These are phyloP conservation scores for Centropyge bicolor DNA, from an alignment of 2,797 vertebrate species.

Conservation along the genomic window DNA sequence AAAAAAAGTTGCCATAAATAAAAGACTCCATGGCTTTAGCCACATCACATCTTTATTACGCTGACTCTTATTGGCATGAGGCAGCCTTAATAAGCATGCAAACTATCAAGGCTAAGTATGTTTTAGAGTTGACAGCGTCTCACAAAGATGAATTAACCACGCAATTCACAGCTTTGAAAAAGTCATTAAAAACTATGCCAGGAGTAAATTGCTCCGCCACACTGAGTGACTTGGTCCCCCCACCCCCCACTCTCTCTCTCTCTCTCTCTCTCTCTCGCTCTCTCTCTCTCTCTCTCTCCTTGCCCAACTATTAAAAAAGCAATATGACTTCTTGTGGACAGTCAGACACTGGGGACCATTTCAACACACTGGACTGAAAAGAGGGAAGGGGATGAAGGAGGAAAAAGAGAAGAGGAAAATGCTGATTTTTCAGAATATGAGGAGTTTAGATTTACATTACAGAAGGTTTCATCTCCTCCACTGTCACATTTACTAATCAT, in stretches of 20 bases:
- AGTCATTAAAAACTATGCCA: constrained; percentile 71
- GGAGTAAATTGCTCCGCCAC: constrained; percentile 71
- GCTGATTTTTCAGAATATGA: not conserved
- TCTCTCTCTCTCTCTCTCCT: constrained; percentile 2
- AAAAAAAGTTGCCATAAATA: constrained; percentile 12
- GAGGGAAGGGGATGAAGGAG: not conserved
- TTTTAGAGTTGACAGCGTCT: constrained; percentile 57
- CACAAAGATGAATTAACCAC: constrained; percentile 68
- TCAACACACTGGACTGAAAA: constrained; percentile 30
- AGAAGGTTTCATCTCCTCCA: constrained; percentile 8
- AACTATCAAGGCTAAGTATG: constrained; percentile 52
- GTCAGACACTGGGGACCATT: constrained; percentile 30
- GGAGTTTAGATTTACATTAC: constrained; percentile 24
- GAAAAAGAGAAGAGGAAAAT: not conserved
- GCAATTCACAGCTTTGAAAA: constrained; percentile 71
- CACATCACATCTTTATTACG: constrained; percentile 37
- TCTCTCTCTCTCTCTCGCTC: not conserved
- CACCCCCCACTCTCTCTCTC: not conserved
- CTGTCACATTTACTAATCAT: constrained; percentile 27
- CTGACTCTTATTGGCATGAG: constrained; percentile 18
- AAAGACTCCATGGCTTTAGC: constrained; percentile 12
- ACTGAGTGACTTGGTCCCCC: constrained; percentile 53
- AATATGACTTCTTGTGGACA: constrained; percentile 56
- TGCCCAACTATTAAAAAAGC: constrained; percentile 55
- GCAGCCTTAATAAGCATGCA: constrained; percentile 49